Conservation (phyloP, 2,113 vertebrate species). For the Galbula dea region DNA sequence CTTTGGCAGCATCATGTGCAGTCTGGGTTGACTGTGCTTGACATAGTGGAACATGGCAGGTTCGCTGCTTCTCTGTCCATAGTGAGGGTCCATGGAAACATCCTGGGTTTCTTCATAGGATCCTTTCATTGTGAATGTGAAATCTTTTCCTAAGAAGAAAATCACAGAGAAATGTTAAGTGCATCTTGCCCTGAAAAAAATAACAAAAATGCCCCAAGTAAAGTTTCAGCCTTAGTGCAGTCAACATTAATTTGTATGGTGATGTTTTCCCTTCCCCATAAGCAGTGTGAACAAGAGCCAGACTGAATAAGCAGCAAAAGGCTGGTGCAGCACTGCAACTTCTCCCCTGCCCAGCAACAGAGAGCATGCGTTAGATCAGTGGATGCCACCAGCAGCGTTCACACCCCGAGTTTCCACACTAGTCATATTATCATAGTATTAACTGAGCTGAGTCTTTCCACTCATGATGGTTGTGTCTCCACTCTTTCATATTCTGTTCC, state of each 20-base stretch:
- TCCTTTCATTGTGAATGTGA: conserved; percentile 55
- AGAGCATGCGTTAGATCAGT: not conserved
- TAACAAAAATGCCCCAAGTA: not conserved
- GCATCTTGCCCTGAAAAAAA: not conserved
- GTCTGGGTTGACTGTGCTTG: conserved; percentile 42
- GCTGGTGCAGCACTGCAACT: not conserved
- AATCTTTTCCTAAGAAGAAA: conserved; percentile 18
- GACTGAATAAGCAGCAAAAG: not conserved
- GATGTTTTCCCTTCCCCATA: not conserved
- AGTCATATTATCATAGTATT: too few species aligned
- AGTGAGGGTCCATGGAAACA: not conserved
- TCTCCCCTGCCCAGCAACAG: not conserved
- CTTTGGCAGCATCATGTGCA: conserved; percentile 17
- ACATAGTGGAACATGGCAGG: conserved; percentile 27
- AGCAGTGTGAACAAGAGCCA: not conserved
- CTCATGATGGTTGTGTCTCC: not conserved
- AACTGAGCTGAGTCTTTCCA: not conserved
- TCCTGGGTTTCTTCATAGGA: conserved; percentile 68
- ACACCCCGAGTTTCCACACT: too few species aligned
- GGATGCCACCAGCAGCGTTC: not conserved
- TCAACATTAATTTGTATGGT: not conserved
- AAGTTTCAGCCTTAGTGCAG: not conserved
- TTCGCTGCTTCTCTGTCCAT: not conserved
- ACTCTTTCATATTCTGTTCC: not conserved
- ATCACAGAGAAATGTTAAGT: not conserved